Conservation (phyloP, 53 echinoderm and acorn worm species). For the Luidia sarsii region DNA sequence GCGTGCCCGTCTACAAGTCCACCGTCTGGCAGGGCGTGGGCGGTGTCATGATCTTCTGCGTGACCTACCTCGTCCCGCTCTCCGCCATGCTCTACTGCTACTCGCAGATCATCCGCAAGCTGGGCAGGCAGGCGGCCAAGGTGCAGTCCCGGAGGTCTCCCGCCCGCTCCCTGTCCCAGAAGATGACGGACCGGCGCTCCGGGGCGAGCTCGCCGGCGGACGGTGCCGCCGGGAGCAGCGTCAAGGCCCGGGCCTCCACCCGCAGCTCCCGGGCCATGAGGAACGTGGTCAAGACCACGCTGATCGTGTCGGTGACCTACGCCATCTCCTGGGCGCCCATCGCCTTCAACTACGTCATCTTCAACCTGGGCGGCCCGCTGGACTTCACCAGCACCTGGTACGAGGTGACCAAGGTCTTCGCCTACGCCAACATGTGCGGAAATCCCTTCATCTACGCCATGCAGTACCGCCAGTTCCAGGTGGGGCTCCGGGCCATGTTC, state of each 20-base stretch:
- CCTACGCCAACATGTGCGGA: slow-evolving; percentile 77
- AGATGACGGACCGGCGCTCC: background rate
- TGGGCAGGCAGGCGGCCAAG: slow-evolving; percentile 49
- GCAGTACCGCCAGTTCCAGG: slow-evolving; percentile 90
- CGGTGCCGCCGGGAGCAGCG: background rate
- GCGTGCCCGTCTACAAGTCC: slow-evolving; percentile 66
- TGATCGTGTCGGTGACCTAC: slow-evolving; percentile 73
- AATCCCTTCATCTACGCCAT: slow-evolving; percentile 94
- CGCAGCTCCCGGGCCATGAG: slow-evolving; percentile 49
- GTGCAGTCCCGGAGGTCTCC: slow-evolving; percentile 49
- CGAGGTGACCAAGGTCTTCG: slow-evolving; percentile 76
- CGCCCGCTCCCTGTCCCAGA: slow-evolving; percentile 9
- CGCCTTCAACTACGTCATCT: slow-evolving; percentile 78
- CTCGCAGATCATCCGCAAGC: slow-evolving; percentile 66
- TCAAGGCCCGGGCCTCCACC: background rate
- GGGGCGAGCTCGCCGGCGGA: background rate
- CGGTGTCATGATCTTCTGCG: slow-evolving; percentile 79
- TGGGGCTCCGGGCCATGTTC: slow-evolving; percentile 65
- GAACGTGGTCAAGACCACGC: slow-evolving; percentile 86
- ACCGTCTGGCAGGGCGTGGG: slow-evolving; percentile 53
- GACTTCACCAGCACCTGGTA: slow-evolving; percentile 78
- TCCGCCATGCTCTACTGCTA: slow-evolving; percentile 77
- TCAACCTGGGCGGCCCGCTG: slow-evolving; percentile 75
- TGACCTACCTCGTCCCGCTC: slow-evolving; percentile 80
- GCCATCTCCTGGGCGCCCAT: slow-evolving; percentile 88